Evolutionary conservation across 2,888 invertebrate species (phyloP).

Genomic region (Polylopha cassiicola): DNA sequence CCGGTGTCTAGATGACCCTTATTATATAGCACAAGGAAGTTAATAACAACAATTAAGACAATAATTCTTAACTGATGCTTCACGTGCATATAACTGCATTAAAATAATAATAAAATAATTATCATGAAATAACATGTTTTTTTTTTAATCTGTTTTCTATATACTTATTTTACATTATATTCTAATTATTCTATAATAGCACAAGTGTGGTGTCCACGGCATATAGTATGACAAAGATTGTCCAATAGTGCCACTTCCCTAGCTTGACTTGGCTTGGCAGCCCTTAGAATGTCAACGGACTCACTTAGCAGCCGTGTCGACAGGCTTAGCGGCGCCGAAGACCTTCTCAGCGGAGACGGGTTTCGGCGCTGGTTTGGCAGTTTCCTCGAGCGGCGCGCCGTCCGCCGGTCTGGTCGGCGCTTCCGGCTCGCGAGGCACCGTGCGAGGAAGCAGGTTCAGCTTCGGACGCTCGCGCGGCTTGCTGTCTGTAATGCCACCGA

Average conservation of each 20-base stretch:
- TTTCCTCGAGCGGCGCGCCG: constrained; percentile 41
- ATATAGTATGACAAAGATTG: no score
- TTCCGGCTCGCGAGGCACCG: constrained; percentile 81
- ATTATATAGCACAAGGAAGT: constrained; percentile 47
- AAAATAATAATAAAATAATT: neutral
- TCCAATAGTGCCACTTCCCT: no score
- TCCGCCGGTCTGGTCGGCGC: constrained; percentile 53
- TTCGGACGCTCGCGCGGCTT: constrained; percentile 85
- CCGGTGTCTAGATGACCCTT: constrained; percentile 59
- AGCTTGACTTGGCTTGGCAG: no score
- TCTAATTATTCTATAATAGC: no score
- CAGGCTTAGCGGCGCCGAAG: constrained; percentile 96
- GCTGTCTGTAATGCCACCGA: constrained; percentile 36
- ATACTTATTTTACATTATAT: no score
- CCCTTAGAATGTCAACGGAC: constrained; percentile 27
- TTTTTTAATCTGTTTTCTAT: no score
- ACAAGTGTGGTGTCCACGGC: no score
- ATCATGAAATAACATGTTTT: neutral
- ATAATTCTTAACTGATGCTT: constrained; percentile 34
- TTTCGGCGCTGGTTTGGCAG: constrained; percentile 55
- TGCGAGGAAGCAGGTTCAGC: constrained; percentile 87
- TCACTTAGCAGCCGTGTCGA: constrained; percentile 91
- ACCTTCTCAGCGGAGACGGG: constrained; percentile 83
- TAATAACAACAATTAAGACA: constrained; percentile 36
- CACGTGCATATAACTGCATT: constrained; percentile 36